Evolutionary conservation across 2,113 vertebrate species (phyloP).

Genomic region (Capreolus pygargus): DNA sequence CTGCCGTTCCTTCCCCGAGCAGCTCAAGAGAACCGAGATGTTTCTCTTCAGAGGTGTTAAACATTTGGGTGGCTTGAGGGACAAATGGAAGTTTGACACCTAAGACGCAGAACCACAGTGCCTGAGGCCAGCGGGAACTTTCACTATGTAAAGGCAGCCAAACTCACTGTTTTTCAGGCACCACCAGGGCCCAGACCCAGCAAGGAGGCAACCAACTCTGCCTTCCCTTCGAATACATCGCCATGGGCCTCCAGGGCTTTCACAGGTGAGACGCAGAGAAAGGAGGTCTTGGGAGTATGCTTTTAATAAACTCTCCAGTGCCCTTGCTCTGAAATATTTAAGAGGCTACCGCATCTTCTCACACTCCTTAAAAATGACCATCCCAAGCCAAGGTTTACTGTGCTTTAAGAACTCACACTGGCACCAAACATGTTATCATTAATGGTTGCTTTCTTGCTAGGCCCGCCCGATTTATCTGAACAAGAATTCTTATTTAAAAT

Average conservation of each 20-base stretch:
- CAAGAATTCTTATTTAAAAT: background rate
- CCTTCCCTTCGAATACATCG: background rate
- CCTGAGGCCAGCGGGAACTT: background rate
- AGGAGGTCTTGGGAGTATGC: background rate
- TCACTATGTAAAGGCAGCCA: background rate
- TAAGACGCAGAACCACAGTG: background rate
- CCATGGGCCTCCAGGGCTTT: background rate
- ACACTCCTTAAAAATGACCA: background rate
- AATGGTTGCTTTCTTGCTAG: background rate
- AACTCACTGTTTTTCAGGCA: background rate
- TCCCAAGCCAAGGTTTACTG: background rate
- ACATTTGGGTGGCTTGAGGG: slow-evolving; percentile 22
- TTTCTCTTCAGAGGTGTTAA: slow-evolving; percentile 29
- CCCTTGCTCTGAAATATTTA: background rate
- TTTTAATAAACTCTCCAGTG: slow-evolving; percentile 25
- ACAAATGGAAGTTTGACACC: slow-evolving; percentile 57
- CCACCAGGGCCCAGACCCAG: background rate
- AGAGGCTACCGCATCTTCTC: background rate
- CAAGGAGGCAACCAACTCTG: background rate
- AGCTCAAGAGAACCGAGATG: slow-evolving; percentile 15
- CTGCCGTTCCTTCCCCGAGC: background rate
- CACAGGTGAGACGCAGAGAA: background rate
- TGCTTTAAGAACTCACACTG: background rate
- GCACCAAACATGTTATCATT: background rate
- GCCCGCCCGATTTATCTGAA: background rate